phyloP scores from a whole-genome alignment of 2,888 invertebrate genomes.

The Tipula vernalis region DNA sequence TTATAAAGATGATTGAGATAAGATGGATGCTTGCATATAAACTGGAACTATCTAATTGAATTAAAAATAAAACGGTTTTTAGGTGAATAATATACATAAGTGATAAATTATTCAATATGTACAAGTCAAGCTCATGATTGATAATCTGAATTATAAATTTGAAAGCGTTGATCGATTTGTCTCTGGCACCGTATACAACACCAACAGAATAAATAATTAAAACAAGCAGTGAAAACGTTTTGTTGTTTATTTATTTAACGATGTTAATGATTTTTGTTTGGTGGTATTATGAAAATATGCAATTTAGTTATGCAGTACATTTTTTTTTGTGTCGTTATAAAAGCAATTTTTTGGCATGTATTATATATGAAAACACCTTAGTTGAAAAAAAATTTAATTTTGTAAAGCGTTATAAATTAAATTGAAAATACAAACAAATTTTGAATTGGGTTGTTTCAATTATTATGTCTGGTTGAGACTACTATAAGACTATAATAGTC shows the following conservation, averaged over 20 bases:
- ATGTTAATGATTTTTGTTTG: not conserved
- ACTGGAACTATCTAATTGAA: not conserved
- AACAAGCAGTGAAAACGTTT: not conserved
- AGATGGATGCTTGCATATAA: not conserved
- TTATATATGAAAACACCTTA: not conserved
- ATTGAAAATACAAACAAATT: not conserved
- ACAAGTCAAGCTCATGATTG: not conserved
- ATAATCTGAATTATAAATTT: not conserved
- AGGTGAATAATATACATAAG: not conserved
- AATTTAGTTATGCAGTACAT: not conserved
- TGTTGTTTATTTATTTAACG: not conserved
- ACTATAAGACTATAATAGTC: not conserved
- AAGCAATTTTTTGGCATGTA: not conserved
- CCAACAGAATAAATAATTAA: not conserved
- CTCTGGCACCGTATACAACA: not conserved
- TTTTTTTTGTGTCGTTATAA: not conserved
- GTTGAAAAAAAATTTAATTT: not conserved
- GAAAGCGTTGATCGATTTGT: not conserved
- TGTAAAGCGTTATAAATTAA: not conserved
- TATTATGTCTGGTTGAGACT: not conserved
- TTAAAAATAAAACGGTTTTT: not conserved
- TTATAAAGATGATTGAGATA: not conserved
- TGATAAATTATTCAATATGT: not conserved
- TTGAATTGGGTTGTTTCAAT: not conserved
- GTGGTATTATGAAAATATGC: not conserved